Evolutionary conservation across 2,888 invertebrate species (phyloP), one percentile per base, ranked within the genome.

Genomic region (Ernsta delagoae): DNA sequence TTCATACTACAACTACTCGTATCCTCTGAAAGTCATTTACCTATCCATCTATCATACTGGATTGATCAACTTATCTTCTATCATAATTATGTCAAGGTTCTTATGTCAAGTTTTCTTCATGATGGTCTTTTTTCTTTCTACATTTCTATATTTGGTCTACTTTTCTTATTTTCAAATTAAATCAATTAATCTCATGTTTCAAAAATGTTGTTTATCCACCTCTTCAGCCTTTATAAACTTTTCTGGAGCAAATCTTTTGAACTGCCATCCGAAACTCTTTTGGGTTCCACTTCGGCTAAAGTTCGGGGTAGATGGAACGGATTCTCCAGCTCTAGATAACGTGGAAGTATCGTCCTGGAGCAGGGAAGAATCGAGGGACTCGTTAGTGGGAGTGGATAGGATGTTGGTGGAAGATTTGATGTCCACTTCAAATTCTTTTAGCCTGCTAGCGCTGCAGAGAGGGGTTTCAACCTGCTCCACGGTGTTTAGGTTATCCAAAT

Each of bases 391-490:
- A 1, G 84, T 79, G 0, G 82, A 81, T 3, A 86, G 75, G 11
- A 84, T 71, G 39, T 83, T 81, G 34, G 82, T 78, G n/a, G 88
- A 85, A 0, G 80, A 78, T 54, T 89, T 88, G 59, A 91, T 79
- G 76, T 90, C 89, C 34, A 81, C 86, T 70, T 90, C 86, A 59
- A 91, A 82, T 12, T 84, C 84, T 56, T 90, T 90, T 9, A 97
- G 92, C 54, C 96, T 95, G 72, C 95, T 94, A 0, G 97, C 97
- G 75, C 97, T 97, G 86, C 97, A 97, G 1, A 97, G 93, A 0
- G 97, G 97, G 0, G 97, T 96, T 59, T 77, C 94, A 0, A 96
- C 94, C 75, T 95, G 95, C 74, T 95, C 95, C 0, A 96, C 95
- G 24, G 94, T 92, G 81, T 97, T 94, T 61, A 97, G 94, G 67